These are phyloP conservation scores for Chascanopsetta lugubris DNA, from an alignment of 2,113 vertebrate genomes.

Conservation along the genomic window DNA sequence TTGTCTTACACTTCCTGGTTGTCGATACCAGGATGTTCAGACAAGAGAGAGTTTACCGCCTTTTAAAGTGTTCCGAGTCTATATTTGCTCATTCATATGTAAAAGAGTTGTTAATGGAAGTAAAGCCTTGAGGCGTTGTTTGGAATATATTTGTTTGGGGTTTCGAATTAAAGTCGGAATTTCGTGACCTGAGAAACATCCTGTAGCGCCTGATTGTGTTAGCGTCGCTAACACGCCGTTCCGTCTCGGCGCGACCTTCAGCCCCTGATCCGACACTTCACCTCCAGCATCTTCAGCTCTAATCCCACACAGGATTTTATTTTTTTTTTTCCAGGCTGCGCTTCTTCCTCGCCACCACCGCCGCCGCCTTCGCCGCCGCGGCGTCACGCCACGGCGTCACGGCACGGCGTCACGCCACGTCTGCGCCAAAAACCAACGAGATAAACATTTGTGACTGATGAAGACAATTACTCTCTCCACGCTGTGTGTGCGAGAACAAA, in stretches of 20 bases:
- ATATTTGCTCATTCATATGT: too few relatives aligned
- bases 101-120: too few relatives aligned
- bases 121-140: background rate
- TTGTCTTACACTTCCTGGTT: too few relatives aligned
- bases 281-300: background rate
- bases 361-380: too few relatives aligned
- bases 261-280: slow-evolving; percentile 10
- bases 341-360: background rate
- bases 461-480: slow-evolving; percentile 47
- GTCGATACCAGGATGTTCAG: too few relatives aligned
- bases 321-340: background rate
- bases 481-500: slow-evolving; percentile 47
- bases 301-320: slow-evolving; percentile 16
- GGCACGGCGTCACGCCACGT: slow-evolving; percentile 18
- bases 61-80: too few relatives aligned
- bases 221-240: background rate
- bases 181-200: background rate
- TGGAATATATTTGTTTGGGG: background rate
- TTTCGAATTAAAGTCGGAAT: background rate
- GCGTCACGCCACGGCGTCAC: slow-evolving; percentile 18
- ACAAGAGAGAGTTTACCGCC: too few relatives aligned
- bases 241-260: background rate
- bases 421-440: slow-evolving; percentile 22
- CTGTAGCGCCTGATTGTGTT: background rate
- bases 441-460: slow-evolving; percentile 57